Conservation (phyloP, 1,140 invertebrate genomes). For the Theocolax elegans region DNA sequence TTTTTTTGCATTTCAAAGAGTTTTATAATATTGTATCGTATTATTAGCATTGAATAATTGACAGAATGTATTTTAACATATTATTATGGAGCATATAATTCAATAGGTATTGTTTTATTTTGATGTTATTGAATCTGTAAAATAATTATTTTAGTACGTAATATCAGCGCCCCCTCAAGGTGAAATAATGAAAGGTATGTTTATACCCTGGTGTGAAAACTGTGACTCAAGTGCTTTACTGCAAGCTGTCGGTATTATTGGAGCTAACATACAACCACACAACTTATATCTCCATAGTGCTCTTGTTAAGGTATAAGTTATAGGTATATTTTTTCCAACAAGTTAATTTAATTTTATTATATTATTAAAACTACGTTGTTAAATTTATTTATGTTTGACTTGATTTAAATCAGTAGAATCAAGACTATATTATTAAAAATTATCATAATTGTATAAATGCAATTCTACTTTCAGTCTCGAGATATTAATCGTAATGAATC, state of each 20-base stretch:
- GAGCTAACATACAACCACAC: slow-evolving; percentile 95
- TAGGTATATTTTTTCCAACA: background rate
- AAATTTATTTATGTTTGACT: too few species aligned
- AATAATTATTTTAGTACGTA: slow-evolving; percentile 74
- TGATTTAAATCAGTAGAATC: too few species aligned
- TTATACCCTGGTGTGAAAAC: slow-evolving; percentile 82
- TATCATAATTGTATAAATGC: background rate
- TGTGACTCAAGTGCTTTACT: slow-evolving; percentile 78
- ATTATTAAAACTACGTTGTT: background rate
- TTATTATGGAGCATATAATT: too few species aligned
- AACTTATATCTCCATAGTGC: slow-evolving; percentile 94
- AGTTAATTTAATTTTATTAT: background rate
- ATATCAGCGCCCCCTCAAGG: slow-evolving; percentile 77
- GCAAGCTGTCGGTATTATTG: slow-evolving; percentile 89
- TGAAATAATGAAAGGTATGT: slow-evolving; percentile 82
- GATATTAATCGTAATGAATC: slow-evolving; percentile 81
- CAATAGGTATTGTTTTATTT: too few species aligned
- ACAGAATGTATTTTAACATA: too few species aligned
- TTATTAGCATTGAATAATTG: too few species aligned
- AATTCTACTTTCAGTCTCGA: slow-evolving; percentile 74
- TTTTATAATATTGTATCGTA: too few species aligned
- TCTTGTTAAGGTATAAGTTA: slow-evolving; percentile 81
- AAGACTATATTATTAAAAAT: background rate
- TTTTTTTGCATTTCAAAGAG: too few species aligned
- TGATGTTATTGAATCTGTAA: too few species aligned